Evolutionary conservation across 1,140 invertebrate genomes (phyloP).

Genomic region (Sminthurinus signatus): DNA sequence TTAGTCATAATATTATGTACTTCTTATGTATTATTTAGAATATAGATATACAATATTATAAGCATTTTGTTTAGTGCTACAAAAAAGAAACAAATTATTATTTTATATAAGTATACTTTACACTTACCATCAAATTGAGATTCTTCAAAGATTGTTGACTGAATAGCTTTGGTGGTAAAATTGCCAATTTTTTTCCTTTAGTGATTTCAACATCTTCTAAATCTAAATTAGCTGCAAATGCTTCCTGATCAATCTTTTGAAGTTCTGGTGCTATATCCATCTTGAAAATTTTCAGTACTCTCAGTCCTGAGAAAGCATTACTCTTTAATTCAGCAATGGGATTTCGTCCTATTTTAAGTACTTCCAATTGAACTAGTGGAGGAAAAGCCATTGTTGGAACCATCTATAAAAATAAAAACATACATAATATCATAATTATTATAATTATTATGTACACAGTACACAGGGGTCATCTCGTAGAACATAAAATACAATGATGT

Average conservation of each 20-base stretch:
- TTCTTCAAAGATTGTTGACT: slow-evolving; percentile 63
- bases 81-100: neutral
- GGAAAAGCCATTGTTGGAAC: slow-evolving; percentile 69
- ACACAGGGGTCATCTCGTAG: too few species aligned
- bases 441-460: too few species aligned
- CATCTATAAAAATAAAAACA: too few species aligned
- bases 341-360: slow-evolving; percentile 74
- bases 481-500: too few species aligned
- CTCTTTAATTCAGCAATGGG: slow-evolving; percentile 60
- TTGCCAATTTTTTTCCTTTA: slow-evolving; percentile 64
- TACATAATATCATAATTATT: too few species aligned
- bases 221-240: slow-evolving; percentile 71
- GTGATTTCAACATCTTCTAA: slow-evolving; percentile 67
- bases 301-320: slow-evolving; percentile 67
- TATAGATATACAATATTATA: neutral
- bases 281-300: slow-evolving; percentile 65
- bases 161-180: slow-evolving; percentile 65
- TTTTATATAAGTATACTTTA: neutral
- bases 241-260: slow-evolving; percentile 62
- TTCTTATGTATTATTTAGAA: neutral
- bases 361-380: slow-evolving; percentile 64
- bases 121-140: slow-evolving; percentile 54
- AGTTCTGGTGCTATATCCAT: slow-evolving; percentile 66
- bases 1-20: too few species aligned
- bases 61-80: neutral